phyloP scores from a whole-genome alignment of 2,888 invertebrate species.

The Taphrorychus bicolor region DNA sequence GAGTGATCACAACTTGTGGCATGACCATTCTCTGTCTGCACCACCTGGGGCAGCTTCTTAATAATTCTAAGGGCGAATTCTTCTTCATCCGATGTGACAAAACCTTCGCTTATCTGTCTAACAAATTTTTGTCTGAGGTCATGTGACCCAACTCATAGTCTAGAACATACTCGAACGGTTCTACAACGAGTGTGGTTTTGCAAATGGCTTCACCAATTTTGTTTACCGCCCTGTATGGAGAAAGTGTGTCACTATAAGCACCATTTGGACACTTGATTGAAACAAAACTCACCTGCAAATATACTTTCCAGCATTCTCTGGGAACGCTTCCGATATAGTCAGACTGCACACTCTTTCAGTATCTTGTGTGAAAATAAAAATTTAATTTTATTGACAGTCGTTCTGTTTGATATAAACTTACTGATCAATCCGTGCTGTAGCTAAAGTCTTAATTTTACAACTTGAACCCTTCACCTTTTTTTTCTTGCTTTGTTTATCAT shows the following conservation, averaged over 20 bases:
- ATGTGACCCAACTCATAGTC: constrained; percentile 79
- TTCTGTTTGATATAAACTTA: too few relatives aligned
- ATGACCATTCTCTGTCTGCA: constrained; percentile 77
- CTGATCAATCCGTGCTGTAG: too few relatives aligned
- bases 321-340: constrained; percentile 85
- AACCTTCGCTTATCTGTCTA: constrained; percentile 66
- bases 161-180: constrained; percentile 93
- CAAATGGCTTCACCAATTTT: constrained; percentile 82
- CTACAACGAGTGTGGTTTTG: constrained; percentile 78
- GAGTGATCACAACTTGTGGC: constrained; percentile 69
- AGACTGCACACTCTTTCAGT: constrained; percentile 81
- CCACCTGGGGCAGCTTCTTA: constrained; percentile 76
- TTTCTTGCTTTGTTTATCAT: too few relatives aligned
- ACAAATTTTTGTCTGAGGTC: constrained; percentile 83
- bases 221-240: constrained; percentile 80
- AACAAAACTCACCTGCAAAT: constrained; percentile 64
- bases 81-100: constrained; percentile 64
- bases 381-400: too few relatives aligned
- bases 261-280: neutral
- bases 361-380: too few relatives aligned
- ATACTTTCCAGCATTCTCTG: constrained; percentile 90
- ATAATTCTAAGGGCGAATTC: constrained; percentile 79
- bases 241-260: too few relatives aligned
- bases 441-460: too few relatives aligned
- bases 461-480: too few relatives aligned